Percentiles rank a stretch among this genome's conserved stretches.
These are phyloP conservation scores for Trichonephila clavata DNA, from an alignment of 1,140 invertebrate species.

Conservation along the genomic window DNA sequence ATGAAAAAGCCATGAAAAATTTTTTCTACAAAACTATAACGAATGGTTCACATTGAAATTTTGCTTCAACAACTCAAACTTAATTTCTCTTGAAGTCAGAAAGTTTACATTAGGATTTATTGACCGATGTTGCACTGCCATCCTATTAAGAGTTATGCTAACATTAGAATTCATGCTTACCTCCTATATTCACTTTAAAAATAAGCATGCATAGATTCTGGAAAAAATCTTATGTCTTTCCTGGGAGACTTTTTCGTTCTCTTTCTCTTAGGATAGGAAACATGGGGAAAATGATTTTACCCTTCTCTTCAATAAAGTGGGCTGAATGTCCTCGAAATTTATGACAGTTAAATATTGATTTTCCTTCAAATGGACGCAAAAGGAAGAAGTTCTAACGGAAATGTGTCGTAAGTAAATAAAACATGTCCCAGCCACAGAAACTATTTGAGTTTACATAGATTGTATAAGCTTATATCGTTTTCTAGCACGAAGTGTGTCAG, in stretches of 20 bases:
- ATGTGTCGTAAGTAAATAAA: neutral
- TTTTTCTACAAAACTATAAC: too few species aligned
- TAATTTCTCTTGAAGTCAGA: neutral
- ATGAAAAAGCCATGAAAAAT: too few species aligned
- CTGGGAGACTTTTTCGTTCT: neutral
- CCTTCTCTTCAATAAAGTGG: neutral
- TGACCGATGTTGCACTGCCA: neutral
- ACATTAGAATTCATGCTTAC: neutral
- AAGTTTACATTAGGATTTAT: neutral
- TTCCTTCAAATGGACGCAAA: neutral
- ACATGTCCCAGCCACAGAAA: neutral
- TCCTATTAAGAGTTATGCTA: neutral
- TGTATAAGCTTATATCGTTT: too few species aligned
- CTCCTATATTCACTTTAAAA: neutral
- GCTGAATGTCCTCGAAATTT: conserved; percentile 16
- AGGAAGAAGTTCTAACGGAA: neutral
- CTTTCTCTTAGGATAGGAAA: neutral
- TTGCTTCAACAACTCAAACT: too few species aligned
- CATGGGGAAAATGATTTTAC: neutral
- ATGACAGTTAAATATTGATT: conserved; percentile 31
- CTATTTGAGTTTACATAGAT: too few species aligned
- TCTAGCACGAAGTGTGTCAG: too few species aligned
- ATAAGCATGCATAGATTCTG: neutral
- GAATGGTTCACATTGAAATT: too few species aligned
- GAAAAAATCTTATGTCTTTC: neutral